Evolutionary conservation across 2,888 invertebrate genomes (phyloP), one percentile per base, ranked within the genome.

Genomic region (Scaptomyza tumidula): DNA sequence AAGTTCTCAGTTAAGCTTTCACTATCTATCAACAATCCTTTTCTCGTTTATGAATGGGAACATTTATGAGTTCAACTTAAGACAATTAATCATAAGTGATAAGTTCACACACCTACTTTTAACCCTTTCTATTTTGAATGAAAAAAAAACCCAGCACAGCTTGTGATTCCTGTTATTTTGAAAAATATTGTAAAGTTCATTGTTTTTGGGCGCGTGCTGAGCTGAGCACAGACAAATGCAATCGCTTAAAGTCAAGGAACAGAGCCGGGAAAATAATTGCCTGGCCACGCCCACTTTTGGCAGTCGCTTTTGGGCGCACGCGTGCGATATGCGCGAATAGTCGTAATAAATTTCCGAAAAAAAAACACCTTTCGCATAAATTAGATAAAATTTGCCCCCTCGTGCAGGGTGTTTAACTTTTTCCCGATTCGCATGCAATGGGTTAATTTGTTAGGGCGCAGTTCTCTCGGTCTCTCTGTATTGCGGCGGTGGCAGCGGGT

Each of bases 331-430:
- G 52, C 50, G 60, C 59, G 67, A 75, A 71, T 75, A 39, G 52
- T 16, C 24, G 52, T 29, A 84, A 88, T 86, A 88, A 86, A 88
- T 86, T 78, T 74, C 43, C 48, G 55, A 60, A 71, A 63, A 69
- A 69, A 39, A 39, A 84, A 73, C 86, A 89, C 86, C 82, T 86
- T 88, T 82, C 78, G 75, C 88, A 88, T 80, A 84, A 84, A 84
- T 84, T 84, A 84, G 82, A 77, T 79, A 86, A 75, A 75, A 81
- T 84, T 63, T 50, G 3, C 29, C 4, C 37, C 39, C 39, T n/a
- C 9, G 39, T 39, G 41, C 16, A 16, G 41, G 41, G 41, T 41
- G 41, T 16, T 16, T 13, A 33, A 46, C 10, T 13, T 49, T 13
- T 13, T 1, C 16, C 13, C 33, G 6, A 59, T 49, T 76, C 52